Evolutionary conservation across 2,888 invertebrate genomes (phyloP), one percentile per base, ranked within the genome.

Genomic region (Pycnomerus fuliginosus): DNA sequence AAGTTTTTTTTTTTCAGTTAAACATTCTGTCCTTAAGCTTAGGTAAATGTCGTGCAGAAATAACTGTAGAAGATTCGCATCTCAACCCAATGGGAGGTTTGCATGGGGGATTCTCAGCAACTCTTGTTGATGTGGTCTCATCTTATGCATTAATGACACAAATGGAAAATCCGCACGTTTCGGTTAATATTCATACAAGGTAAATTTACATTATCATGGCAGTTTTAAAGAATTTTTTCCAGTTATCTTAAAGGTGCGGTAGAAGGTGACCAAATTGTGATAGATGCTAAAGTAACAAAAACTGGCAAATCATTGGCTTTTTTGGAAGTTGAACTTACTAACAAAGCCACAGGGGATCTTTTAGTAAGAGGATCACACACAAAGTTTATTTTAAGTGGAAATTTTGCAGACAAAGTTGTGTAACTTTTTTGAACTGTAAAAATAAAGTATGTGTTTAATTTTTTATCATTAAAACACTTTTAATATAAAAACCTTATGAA

Each of bases 61-160:
- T 93, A 62, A 80, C 78, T 56, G 84, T 94, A 0, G 78, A 76
- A 1, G 74, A 83, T 2, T 85, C 88, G 52, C 87, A 91, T 64
- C 72, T 85, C 1, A 94, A 94, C 70, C 71, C 76, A 10, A 69
- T 75, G 23, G 90, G 90, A 1, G 82, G 82, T 0, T 69, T 95
- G 2, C 95, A 95, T 65, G 94, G 94, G 1, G 95, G 92, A 2
- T 82, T 90, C 58, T 87, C 87, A 2, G 85, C 89, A 1, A 88
- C 90, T 1, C 68, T 94, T 5, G 82, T 90, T 0, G 89, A 90
- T 64, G 74, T 76, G 37, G 68, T 93, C 13, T 91, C 93, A 1
- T 86, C 88, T 0, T 84, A 84, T 64, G 93, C 90, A 0, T 68
- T 94, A 1, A 78, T 86, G 65, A 82, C 87, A 0, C 78, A 81